phyloP scores from a whole-genome alignment of 2,888 invertebrate species.

The Hirtodrosophila confusa region DNA sequence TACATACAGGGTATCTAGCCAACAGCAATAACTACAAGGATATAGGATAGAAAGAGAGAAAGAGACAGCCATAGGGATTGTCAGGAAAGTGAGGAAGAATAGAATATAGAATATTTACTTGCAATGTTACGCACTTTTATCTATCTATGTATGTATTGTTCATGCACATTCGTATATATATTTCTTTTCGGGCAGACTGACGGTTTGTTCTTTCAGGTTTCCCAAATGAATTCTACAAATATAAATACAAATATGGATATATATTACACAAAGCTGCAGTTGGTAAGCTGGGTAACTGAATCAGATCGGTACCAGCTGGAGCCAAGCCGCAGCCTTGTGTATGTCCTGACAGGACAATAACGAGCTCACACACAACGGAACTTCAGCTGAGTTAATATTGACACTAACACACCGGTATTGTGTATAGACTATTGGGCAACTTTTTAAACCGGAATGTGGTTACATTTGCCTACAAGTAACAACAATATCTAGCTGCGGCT shows the following conservation, averaged over 20 bases:
- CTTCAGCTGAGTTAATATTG: constrained; percentile 48
- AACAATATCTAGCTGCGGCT: constrained; percentile 1
- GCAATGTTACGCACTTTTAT: constrained; percentile 47
- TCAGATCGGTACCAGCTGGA: constrained; percentile 24
- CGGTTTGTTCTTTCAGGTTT: constrained; percentile 3
- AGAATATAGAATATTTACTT: no score
- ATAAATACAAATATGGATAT: constrained; percentile 12
- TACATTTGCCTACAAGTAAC: constrained; percentile 29
- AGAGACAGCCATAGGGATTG: not conserved
- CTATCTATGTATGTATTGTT: constrained; percentile 2
- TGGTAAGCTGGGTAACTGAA: constrained; percentile 19
- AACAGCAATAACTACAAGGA: constrained; percentile 1
- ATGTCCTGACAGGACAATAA: not conserved
- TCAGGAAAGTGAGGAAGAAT: not conserved
- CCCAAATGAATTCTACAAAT: constrained; percentile 5
- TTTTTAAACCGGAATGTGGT: constrained; percentile 44
- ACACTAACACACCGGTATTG: constrained; percentile 20
- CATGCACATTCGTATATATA: constrained; percentile 8
- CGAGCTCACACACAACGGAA: not conserved
- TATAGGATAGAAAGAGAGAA: not conserved
- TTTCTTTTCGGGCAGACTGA: constrained; percentile 4
- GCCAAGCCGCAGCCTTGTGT: constrained; percentile 23
- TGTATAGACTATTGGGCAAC: constrained; percentile 33
- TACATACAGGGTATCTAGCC: constrained; percentile 9
- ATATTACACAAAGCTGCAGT: constrained; percentile 22